Base-by-base conservation (phyloP, 2,113 vertebrate genomes). In the Scomber scombrus region DNA sequence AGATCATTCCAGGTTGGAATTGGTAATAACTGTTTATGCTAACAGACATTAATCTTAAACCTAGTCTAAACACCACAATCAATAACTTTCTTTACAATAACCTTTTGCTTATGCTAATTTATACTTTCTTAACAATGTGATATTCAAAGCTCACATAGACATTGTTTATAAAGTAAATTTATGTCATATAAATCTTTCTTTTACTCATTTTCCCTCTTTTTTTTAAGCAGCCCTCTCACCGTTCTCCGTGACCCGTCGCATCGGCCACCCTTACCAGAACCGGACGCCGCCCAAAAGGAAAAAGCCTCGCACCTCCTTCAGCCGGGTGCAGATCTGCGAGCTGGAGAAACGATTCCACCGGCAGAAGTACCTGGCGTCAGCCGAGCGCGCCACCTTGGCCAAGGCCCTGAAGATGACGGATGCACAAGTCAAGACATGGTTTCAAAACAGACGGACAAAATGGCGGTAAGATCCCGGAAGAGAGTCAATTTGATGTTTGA, bases 181-280 rank as follows among this genome's bases (percentile, higher is more conserved):
- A 51, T 56, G 19, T 45, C 1, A 64, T 52, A 50, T 14, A 0
- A 63, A 49, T 11, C 6, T 19, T n/a, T 19, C 0, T 26, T 15
- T 68, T 18, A 45, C n/a, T 3, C 13, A 1, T 49, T 50, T 16
- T 16, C 10, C 13, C 10, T 16, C 11, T 31, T 26, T 31, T 26
- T 12, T 71, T 71, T 19, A 91, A 98, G 98, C 98, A 0, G 96
- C 97, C 4, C 94, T 99, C 45, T 97, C 98, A 0, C 97, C 98
- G 23, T 99, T 99, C 54, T 95, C 97, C 0, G 96, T 96, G 18
- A 96, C 97, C 11, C 95, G 97, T 26, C 95, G 98, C 23, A 97
- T 99, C 10, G 98, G 98, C 23, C 98, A 99, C 87, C 98, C 98
- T 0, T 99, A 99, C 94, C 98, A 99, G 94, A 99, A 99, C 95